Evolutionary conservation across 2,113 vertebrate species (phyloP).

Genomic region (Choloepus hoffmanni): DNA sequence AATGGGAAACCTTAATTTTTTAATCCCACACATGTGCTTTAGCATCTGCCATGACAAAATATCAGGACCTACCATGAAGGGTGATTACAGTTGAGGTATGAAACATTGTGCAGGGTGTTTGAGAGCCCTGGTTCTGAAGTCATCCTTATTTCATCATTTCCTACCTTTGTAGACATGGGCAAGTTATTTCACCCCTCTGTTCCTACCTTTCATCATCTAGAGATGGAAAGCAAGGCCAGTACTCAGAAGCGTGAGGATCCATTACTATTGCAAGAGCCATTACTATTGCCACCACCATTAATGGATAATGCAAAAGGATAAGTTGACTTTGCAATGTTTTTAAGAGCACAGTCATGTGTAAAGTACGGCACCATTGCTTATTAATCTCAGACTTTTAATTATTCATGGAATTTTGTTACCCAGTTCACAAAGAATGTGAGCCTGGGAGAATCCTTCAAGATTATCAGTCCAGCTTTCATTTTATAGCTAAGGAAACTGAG

Average conservation of each 20-base stretch:
- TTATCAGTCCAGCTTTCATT: not conserved
- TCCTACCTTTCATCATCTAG: not conserved
- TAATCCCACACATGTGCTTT: not conserved
- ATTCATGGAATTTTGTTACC: not conserved
- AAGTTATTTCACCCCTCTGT: not conserved
- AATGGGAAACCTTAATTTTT: not conserved
- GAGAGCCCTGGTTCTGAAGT: not conserved
- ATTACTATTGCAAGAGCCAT: not conserved
- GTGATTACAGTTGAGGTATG: not conserved
- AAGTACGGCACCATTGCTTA: not conserved
- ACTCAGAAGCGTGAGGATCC: not conserved
- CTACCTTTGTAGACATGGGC: not conserved
- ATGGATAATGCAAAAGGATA: not conserved
- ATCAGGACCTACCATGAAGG: not conserved
- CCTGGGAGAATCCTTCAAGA: not conserved
- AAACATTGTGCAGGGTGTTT: not conserved
- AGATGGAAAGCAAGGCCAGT: not conserved
- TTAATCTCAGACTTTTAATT: constrained; percentile 14
- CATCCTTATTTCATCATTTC: not conserved
- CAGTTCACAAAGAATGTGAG: not conserved
- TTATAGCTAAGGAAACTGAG: not conserved
- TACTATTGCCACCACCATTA: not conserved
- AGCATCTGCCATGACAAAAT: not conserved
- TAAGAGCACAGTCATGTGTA: not conserved
- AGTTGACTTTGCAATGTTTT: not conserved